A percentile compares a stretch with the other conserved stretches of the same genome.
Evolutionary conservation across 1,140 invertebrate species (phyloP).

Genomic region (Ganaspis sp.): DNA sequence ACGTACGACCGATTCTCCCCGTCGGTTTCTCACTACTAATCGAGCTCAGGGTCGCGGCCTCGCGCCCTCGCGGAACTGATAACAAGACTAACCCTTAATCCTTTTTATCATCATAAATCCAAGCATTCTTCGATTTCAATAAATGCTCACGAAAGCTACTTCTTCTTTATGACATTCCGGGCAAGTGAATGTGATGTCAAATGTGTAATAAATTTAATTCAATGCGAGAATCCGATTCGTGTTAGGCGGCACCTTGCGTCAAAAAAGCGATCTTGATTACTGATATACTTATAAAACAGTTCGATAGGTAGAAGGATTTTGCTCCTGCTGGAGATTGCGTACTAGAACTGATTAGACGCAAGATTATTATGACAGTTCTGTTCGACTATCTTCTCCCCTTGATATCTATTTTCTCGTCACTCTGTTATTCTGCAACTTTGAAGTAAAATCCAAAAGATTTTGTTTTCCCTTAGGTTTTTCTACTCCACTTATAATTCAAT

Average conservation of each 20-base stretch:
- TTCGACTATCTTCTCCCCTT: not conserved
- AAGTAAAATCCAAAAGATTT: too few species aligned
- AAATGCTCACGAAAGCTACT: not conserved
- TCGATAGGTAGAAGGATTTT: not conserved
- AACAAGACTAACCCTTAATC: conserved; percentile 8
- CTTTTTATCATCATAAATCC: conserved; percentile 2
- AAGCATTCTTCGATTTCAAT: not conserved
- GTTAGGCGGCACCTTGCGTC: conserved; percentile 21
- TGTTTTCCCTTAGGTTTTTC: too few species aligned
- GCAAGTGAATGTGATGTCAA: not conserved
- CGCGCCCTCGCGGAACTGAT: conserved; percentile 50
- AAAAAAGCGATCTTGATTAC: conserved; percentile 16
- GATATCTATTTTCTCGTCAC: too few species aligned
- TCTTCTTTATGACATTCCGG: not conserved
- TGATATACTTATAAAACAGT: conserved; percentile 8
- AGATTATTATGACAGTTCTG: not conserved
- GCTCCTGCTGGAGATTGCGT: conserved; percentile 19
- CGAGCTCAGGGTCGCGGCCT: conserved; percentile 64
- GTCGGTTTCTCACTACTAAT: conserved; percentile 39
- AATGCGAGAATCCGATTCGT: not conserved
- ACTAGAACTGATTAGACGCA: not conserved
- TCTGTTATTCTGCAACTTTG: too few species aligned
- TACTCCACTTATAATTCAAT: too few species aligned
- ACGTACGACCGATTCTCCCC: not conserved
- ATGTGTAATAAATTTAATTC: not conserved